These are phyloP conservation scores for Drosophila grimshawi DNA, from an alignment of 1,140 invertebrate species.

Conservation along the genomic window DNA sequence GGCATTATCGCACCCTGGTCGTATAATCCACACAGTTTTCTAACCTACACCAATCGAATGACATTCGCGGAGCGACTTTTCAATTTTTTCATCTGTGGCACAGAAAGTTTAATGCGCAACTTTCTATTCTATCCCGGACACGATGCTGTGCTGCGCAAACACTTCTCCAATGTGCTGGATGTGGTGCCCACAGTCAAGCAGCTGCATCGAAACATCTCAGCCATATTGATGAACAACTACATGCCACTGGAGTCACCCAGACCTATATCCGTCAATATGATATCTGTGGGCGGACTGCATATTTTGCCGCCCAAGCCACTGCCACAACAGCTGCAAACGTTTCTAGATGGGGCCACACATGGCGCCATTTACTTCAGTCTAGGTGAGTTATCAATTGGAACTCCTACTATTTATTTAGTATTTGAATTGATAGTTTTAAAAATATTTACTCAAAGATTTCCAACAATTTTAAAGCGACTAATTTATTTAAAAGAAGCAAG, in stretches of 20 bases:
- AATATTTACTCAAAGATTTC: too few species aligned
- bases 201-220: conserved; percentile 85
- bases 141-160: conserved; percentile 65
- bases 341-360: conserved; percentile 83
- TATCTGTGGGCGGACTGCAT: conserved; percentile 85
- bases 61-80: conserved; percentile 77
- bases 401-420: too few species aligned
- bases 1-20: conserved; percentile 75
- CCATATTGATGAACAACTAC: conserved; percentile 86
- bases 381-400: conserved; percentile 64
- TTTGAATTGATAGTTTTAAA: too few species aligned
- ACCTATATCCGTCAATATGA: conserved; percentile 84
- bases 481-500: too few species aligned
- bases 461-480: too few species aligned
- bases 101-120: conserved; percentile 40
- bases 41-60: conserved; percentile 72
- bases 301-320: conserved; percentile 74
- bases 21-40: conserved; percentile 52
- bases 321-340: conserved; percentile 63
- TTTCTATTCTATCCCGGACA: conserved; percentile 60
- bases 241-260: conserved; percentile 82
- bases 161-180: conserved; percentile 52
- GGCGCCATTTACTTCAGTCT: conserved; percentile 87
- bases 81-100: conserved; percentile 44
- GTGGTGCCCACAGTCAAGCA: conserved; percentile 79